A percentile compares a stretch with the other conserved stretches of the same genome.
phyloP scores from a whole-genome alignment of 2,797 vertebrate genomes.

The Falco naumanni region DNA sequence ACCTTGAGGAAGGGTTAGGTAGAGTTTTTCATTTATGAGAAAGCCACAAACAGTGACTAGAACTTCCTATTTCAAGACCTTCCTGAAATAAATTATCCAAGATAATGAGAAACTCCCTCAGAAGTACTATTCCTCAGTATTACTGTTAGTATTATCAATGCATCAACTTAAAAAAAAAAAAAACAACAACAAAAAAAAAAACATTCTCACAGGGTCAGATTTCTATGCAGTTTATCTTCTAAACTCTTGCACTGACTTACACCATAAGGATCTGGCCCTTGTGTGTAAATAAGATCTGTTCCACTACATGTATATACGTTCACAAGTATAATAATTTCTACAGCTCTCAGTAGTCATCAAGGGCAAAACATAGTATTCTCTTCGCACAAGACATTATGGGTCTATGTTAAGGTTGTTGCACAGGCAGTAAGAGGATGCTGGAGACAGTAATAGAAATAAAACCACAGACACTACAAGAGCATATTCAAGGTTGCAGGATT shows the following conservation, averaged over 20 bases:
- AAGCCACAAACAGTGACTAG: neutral
- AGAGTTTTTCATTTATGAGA: neutral
- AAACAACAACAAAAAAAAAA: neutral
- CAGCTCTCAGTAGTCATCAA: neutral
- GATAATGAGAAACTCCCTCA: neutral
- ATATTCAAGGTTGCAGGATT: neutral
- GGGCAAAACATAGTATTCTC: neutral
- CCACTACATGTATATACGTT: neutral
- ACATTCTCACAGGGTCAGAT: neutral
- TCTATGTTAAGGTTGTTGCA: neutral
- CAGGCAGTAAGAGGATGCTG: neutral
- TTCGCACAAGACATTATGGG: neutral
- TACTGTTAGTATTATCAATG: neutral
- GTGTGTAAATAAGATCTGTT: neutral
- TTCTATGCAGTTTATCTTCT: neutral
- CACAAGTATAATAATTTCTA: neutral
- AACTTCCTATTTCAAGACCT: neutral
- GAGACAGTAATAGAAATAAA: neutral
- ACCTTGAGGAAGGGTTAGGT: neutral
- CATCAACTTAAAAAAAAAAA: neutral
- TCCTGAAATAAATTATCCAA: neutral
- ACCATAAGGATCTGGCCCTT: neutral
- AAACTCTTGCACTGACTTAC: neutral
- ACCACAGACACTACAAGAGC: neutral
- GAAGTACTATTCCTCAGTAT: neutral